Evolutionary conservation across 2,113 vertebrate genomes (phyloP), one percentile per base, ranked within the genome.

Genomic region (Pseudopodoces humilis): DNA sequence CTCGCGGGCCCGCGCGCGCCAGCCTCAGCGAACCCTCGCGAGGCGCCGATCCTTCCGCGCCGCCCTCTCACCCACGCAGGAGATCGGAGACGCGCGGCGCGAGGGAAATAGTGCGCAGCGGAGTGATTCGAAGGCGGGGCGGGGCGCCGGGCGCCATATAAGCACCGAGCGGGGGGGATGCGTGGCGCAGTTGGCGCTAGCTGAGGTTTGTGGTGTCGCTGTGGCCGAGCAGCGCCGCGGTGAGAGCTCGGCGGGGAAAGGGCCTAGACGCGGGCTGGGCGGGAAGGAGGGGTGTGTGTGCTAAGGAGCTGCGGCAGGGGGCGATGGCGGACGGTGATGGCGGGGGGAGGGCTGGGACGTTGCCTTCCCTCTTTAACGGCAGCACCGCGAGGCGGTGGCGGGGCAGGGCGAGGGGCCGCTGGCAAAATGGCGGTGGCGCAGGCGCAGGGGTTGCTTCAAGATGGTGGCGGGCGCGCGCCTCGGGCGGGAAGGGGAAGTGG

Each of bases 181-280:
- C 21, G 87, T 79, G 81, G 90, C 74, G 87, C 11, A 96, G 69
- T 92, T 12, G 52, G 8, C 0, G 11, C 1, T 12, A 17, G 1
- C 7, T 22, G 0, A 1, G 1, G 0, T 1, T 2, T 2, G 0
- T 19, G 2, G 0, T 6, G 9, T 17, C 0, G 1, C 14, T 1
- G n/a, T 16, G 11, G 41, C 6, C 2, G 15, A 17, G 6, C 31
- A 14, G 53, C 14, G 7, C 20, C 5, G 22, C 2, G 86, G 93
- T 96, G 89, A 91, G 96, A 68, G 44, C 5, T 12, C 4, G 7
- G 15, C 6, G 37, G 24, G 13, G 11, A 21, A 12, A 5, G n/a
- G 50, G 78, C 18, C 17, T 10, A 3, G 25, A 9, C 3, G 5
- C 1, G 6, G 4, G 31, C 11, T 18, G 35, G 27, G 19, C 1